Conservation (phyloP, 2,888 invertebrate species). For the Drosophila sordidula region DNA sequence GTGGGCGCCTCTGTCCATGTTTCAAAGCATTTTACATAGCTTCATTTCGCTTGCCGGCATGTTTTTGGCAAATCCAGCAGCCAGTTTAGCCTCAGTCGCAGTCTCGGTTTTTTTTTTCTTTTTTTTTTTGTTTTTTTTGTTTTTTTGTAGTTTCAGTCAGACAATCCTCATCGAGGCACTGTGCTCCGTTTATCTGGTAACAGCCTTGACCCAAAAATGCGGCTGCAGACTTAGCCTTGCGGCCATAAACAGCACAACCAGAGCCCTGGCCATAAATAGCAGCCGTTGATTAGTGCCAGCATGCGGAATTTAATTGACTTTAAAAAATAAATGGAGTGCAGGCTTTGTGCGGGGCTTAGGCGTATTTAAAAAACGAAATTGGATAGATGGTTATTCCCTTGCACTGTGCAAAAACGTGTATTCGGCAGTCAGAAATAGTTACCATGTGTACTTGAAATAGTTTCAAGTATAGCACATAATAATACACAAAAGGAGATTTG, state of each 20-base stretch:
- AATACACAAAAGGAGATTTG: no score
- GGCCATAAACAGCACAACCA: conserved; percentile 10
- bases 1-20: conserved; percentile 13
- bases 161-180: conserved; percentile 29
- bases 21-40: conserved; percentile 50
- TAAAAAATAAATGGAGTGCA: conserved; percentile 29
- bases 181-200: conserved; percentile 5
- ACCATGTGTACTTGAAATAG: no score
- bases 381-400: no score
- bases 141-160: conserved; percentile 16
- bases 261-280: conserved; percentile 50
- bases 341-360: not conserved
- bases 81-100: conserved; percentile 5
- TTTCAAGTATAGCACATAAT: no score
- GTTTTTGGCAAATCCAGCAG: conserved; percentile 42
- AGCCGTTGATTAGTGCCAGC: conserved; percentile 58
- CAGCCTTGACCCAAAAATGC: conserved; percentile 61
- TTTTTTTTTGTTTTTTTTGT: no score
- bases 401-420: not conserved
- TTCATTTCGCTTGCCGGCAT: conserved; percentile 35
- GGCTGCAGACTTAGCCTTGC: conserved; percentile 26
- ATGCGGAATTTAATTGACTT: conserved; percentile 52
- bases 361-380: not conserved
- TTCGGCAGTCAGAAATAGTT: not conserved
- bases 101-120: not conserved